phyloP scores from a whole-genome alignment of 2,113 vertebrate genomes.

The Sula dactylatra region DNA sequence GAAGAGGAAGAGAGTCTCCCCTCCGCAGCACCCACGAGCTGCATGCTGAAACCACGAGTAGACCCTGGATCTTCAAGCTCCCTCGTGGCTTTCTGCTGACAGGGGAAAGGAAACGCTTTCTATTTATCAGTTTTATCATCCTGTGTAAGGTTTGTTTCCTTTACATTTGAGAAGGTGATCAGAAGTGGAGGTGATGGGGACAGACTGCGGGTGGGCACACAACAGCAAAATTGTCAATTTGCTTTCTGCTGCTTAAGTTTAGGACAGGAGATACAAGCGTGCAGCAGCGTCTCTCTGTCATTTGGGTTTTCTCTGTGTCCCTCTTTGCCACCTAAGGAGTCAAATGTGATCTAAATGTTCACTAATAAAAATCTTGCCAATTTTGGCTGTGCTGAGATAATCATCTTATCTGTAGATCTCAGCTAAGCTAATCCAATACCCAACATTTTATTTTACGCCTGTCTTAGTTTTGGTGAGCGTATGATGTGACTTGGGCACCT shows the following conservation, averaged over 20 bases:
- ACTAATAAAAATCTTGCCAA: neutral
- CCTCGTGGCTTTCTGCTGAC: neutral
- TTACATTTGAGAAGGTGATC: neutral
- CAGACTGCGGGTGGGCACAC: neutral
- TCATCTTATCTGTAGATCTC: neutral
- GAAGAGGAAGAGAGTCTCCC: neutral
- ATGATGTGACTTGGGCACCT: neutral
- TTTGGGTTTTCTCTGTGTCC: neutral
- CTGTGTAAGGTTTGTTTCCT: constrained; percentile 6
- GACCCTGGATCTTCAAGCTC: neutral
- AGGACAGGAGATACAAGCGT: neutral
- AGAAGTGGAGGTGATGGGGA: neutral
- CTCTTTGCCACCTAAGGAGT: neutral
- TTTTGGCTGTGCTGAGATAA: neutral
- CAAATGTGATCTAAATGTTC: neutral
- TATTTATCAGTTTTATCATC: constrained; percentile 7
- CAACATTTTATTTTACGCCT: fast-evolving
- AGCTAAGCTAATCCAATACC: neutral
- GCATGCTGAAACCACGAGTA: neutral
- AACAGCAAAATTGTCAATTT: neutral
- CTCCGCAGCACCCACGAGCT: neutral
- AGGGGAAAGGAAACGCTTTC: neutral
- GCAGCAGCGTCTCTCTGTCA: neutral
- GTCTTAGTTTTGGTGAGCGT: neutral
- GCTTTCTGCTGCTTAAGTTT: neutral